Evolutionary conservation across 1,140 invertebrate genomes (phyloP).

Genomic region (Mycetomoellerius zeteki): DNA sequence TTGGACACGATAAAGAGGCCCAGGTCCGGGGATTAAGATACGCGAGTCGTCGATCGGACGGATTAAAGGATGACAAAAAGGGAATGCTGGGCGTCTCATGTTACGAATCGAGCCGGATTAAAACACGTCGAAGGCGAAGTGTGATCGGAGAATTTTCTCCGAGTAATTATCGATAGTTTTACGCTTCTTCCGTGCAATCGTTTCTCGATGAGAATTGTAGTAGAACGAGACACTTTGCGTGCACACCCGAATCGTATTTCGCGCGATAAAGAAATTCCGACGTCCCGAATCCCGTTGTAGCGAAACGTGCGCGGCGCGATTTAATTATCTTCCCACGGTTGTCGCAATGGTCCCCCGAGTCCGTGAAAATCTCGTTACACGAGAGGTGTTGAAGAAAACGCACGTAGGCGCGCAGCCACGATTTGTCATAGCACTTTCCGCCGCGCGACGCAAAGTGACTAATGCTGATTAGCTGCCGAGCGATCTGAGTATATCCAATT

Average conservation of each 20-base stretch:
- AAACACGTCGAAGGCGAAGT: not conserved
- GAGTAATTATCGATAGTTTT: slow-evolving; percentile 63
- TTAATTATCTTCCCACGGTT: slow-evolving; percentile 58
- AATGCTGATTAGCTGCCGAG: slow-evolving; percentile 77
- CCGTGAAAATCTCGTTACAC: slow-evolving; percentile 48
- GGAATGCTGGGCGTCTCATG: not conserved
- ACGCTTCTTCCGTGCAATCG: not conserved
- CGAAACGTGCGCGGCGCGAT: not conserved
- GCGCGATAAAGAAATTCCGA: not conserved
- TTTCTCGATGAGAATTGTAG: not conserved
- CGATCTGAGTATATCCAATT: slow-evolving; percentile 77
- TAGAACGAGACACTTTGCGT: not conserved
- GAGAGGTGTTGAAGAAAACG: slow-evolving; percentile 48
- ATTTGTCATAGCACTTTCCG: slow-evolving; percentile 64
- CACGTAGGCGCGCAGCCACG: slow-evolving; percentile 45
- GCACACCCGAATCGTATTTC: not conserved
- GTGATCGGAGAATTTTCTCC: slow-evolving; percentile 45
- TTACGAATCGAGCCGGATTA: slow-evolving; percentile 42
- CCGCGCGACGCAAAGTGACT: slow-evolving; percentile 68
- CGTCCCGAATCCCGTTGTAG: not conserved
- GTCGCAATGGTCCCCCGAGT: not conserved
- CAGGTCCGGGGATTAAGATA: slow-evolving; percentile 55
- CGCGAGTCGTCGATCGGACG: slow-evolving; percentile 39
- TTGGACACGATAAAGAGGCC: slow-evolving; percentile 67
- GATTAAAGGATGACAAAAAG: slow-evolving; percentile 53